phyloP scores from a whole-genome alignment of 2,113 vertebrate species.

The Otocyon megalotis region DNA sequence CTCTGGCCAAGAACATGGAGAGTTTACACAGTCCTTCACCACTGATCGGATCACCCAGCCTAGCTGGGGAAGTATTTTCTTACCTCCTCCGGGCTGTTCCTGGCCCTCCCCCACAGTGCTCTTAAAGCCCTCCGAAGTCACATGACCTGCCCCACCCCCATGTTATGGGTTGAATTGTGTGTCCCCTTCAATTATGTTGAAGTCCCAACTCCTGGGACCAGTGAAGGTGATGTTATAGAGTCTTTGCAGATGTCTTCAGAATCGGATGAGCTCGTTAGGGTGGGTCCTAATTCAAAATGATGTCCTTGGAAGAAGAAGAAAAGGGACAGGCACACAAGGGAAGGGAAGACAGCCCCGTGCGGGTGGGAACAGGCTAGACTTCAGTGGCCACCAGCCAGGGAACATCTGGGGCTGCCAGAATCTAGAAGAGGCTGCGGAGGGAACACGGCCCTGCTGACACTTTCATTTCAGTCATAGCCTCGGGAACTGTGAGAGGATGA shows the following conservation, averaged over 20 bases:
- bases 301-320: background rate
- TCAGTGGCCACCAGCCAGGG: background rate
- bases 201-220: background rate
- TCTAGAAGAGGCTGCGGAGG: background rate
- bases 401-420: background rate
- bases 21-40: background rate
- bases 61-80: rapidly evolving
- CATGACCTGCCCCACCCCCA: too few species aligned
- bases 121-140: background rate
- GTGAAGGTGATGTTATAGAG: background rate
- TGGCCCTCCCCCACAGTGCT: background rate
- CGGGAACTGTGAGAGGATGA: background rate
- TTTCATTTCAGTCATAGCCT: background rate
- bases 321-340: background rate
- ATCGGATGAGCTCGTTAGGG: background rate
- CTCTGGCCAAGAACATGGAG: background rate
- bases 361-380: background rate
- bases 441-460: background rate
- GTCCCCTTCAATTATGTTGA: background rate
- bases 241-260: background rate
- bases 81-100: background rate
- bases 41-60: background rate
- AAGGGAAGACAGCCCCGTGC: background rate
- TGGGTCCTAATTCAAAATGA: background rate
- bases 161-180: background rate